Evolutionary conservation across 1,140 invertebrate species (phyloP).

Genomic region (Pseudomyrmex dendroicus): DNA sequence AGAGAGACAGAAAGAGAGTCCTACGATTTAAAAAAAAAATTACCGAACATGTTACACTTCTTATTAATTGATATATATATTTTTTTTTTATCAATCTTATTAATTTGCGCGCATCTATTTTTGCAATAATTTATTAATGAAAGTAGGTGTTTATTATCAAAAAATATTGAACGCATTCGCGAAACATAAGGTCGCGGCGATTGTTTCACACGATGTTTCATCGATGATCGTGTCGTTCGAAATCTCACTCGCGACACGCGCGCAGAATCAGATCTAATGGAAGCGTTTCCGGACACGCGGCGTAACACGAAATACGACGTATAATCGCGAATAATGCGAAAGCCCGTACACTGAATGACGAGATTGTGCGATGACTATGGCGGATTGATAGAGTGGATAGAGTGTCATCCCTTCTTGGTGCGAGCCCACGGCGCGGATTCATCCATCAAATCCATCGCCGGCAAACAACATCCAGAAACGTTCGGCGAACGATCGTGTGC

Average conservation of each 20-base stretch:
- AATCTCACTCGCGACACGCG: background rate
- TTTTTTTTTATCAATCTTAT: background rate
- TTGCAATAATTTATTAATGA: background rate
- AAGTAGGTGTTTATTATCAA: no score
- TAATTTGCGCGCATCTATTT: background rate
- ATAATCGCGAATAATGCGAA: slow-evolving; percentile 56
- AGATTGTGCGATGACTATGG: slow-evolving; percentile 48
- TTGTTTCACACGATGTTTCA: background rate
- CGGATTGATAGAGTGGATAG: slow-evolving; percentile 66
- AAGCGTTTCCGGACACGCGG: background rate
- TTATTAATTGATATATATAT: background rate
- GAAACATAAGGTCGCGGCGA: background rate
- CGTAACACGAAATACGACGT: slow-evolving; percentile 19
- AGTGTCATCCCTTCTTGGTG: slow-evolving; percentile 49
- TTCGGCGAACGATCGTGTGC: slow-evolving; percentile 53
- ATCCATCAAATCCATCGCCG: slow-evolving; percentile 71
- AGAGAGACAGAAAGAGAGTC: no score
- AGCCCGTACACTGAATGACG: slow-evolving; percentile 34
- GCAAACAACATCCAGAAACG: slow-evolving; percentile 60
- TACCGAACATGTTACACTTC: background rate
- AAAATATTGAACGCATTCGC: no score
- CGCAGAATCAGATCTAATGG: slow-evolving; percentile 39
- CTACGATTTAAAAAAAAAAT: background rate
- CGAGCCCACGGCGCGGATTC: slow-evolving; percentile 58
- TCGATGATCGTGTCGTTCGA: background rate